phyloP scores from a whole-genome alignment of 92 coral and sea anemone species.

The Porites evermanni region DNA sequence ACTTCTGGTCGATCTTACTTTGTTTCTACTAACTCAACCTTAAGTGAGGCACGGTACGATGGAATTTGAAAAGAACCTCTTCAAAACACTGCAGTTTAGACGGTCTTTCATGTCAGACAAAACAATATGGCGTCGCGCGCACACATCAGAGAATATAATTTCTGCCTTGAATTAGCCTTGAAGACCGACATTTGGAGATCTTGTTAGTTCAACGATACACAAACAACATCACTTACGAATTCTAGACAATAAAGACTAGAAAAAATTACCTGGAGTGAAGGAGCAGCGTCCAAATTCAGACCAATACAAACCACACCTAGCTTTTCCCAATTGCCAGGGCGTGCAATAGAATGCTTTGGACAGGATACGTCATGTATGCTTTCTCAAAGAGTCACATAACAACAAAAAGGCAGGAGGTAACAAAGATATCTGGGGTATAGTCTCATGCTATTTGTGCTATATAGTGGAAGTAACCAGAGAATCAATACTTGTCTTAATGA shows the following conservation, averaged over 20 bases:
- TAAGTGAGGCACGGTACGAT: neutral
- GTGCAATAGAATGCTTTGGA: slow-evolving; percentile 5
- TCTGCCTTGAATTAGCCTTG: neutral
- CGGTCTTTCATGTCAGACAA: neutral
- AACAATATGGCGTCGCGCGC: slow-evolving; percentile 34
- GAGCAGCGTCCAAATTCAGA: neutral
- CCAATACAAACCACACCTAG: slow-evolving; percentile 40
- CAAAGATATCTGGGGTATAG: too few relatives aligned
- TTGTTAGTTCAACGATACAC: neutral
- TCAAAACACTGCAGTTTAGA: neutral
- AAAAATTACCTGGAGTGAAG: slow-evolving; percentile 26
- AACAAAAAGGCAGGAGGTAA: too few relatives aligned
- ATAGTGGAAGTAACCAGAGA: too few relatives aligned
- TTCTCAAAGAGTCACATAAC: slow-evolving; percentile 9
- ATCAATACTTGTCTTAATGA: too few relatives aligned
- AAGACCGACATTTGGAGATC: neutral
- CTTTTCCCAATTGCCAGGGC: slow-evolving; percentile 10
- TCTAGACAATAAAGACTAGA: too few relatives aligned
- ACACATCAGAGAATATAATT: neutral
- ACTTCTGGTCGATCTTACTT: neutral
- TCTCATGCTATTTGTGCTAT: too few relatives aligned
- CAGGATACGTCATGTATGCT: neutral
- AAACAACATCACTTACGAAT: neutral
- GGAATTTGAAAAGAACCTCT: neutral
- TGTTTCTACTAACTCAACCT: neutral